Conservation (phyloP, 2,888 invertebrate species). For the Mimumesa dahlbomi region DNA sequence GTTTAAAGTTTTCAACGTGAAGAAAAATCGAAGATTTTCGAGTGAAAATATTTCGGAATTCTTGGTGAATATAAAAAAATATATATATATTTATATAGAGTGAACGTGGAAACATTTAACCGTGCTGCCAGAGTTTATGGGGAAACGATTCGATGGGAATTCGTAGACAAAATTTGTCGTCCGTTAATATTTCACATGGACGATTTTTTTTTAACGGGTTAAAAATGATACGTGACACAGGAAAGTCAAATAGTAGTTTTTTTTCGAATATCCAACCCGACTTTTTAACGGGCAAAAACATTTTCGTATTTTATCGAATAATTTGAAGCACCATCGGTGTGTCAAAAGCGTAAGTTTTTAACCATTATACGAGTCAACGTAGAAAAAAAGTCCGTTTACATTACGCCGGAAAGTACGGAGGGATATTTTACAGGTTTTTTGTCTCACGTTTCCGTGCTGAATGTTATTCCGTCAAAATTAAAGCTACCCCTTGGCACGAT, state of each 20-base stretch:
- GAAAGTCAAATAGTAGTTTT: neutral
- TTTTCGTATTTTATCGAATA: conserved; percentile 6
- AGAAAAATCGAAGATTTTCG: too few relatives aligned
- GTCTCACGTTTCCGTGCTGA: neutral
- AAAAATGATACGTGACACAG: neutral
- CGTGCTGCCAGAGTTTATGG: too few relatives aligned
- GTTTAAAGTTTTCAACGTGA: too few relatives aligned
- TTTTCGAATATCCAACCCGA: conserved; percentile 4
- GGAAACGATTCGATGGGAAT: too few relatives aligned
- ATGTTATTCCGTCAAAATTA: neutral
- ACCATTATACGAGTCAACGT: neutral
- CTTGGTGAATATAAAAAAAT: too few relatives aligned
- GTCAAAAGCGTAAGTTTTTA: neutral
- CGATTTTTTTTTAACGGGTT: neutral
- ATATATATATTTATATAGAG: too few relatives aligned
- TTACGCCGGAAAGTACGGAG: neutral
- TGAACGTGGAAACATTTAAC: too few relatives aligned
- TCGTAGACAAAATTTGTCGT: too few relatives aligned
- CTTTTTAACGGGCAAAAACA: neutral
- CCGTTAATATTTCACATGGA: too few relatives aligned
- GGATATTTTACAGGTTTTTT: conserved; percentile 3
- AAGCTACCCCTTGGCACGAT: too few relatives aligned
- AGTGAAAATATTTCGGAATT: too few relatives aligned
- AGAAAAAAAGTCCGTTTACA: conserved; percentile 12
- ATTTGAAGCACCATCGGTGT: neutral